Evolutionary conservation across 2,888 invertebrate species (phyloP).

Genomic region (Teleiodes luculella): DNA sequence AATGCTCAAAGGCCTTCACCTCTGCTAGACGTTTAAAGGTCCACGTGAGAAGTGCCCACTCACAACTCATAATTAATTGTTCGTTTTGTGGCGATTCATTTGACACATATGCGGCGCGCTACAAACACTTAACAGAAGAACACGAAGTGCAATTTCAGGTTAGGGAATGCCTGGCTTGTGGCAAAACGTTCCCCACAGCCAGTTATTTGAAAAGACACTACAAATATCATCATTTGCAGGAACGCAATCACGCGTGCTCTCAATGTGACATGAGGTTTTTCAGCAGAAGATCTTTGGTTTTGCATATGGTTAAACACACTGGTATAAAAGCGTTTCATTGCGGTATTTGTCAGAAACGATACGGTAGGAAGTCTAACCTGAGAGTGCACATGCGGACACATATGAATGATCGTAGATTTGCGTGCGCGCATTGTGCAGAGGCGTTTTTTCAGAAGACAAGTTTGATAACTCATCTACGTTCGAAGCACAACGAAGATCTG

Average conservation of each 20-base stretch:
- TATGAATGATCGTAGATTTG: constrained; percentile 29
- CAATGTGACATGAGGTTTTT: constrained; percentile 32
- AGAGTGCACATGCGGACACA: constrained; percentile 41
- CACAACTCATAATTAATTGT: constrained; percentile 25
- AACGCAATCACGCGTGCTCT: constrained; percentile 22
- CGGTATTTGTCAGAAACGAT: not conserved
- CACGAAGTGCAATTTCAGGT: constrained; percentile 12
- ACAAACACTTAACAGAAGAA: not conserved
- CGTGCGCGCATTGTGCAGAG: constrained; percentile 27
- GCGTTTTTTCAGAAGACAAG: constrained; percentile 32
- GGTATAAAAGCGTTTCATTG: constrained; percentile 12
- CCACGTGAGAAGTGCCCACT: constrained; percentile 21
- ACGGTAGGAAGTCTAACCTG: constrained; percentile 27
- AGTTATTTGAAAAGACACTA: constrained; percentile 17
- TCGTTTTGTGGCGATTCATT: constrained; percentile 28
- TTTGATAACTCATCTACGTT: constrained; percentile 27
- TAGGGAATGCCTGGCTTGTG: constrained; percentile 11
- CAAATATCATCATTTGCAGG: constrained; percentile 27
- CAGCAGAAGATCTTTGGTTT: constrained; percentile 20
- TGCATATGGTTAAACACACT: constrained; percentile 12
- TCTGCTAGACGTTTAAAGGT: constrained; percentile 29
- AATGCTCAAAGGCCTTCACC: too few species aligned
- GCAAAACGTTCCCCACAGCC: not conserved
- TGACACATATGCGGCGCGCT: constrained; percentile 19
- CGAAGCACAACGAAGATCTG: constrained; percentile 23